Evolutionary conservation across 37 sponge, comb jelly and placozoan species (phyloP).

Genomic region (Theonella swinhoei): DNA sequence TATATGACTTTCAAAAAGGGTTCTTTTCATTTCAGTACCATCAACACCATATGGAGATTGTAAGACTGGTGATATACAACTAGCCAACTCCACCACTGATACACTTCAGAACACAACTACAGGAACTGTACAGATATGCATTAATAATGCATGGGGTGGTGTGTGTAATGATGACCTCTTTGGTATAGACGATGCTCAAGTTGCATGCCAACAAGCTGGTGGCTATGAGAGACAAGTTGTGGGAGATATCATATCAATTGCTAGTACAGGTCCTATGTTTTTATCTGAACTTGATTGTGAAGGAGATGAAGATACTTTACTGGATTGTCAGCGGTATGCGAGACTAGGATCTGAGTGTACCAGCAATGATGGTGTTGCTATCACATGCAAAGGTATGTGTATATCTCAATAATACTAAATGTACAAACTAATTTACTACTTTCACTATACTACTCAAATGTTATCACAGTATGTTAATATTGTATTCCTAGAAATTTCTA

Average conservation of each 20-base stretch:
- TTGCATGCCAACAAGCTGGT: background rate
- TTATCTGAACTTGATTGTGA: conserved; percentile 6
- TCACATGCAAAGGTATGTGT: conserved; percentile 35
- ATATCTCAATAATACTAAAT: background rate
- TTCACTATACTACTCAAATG: no score
- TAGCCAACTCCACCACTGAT: no score
- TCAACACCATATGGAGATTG: no score
- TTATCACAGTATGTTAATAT: no score
- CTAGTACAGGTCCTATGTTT: conserved; percentile 9
- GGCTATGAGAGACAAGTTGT: background rate
- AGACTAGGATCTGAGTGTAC: conserved; percentile 32
- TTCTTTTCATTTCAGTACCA: no score
- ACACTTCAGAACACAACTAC: no score
- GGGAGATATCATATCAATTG: conserved; percentile 2
- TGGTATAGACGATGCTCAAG: background rate
- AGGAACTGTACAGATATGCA: background rate
- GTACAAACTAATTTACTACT: no score
- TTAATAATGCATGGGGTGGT: background rate
- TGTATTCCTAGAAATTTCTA: no score
- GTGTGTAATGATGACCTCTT: background rate
- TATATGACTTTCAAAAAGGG: no score
- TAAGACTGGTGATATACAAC: no score
- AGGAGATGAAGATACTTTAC: conserved; percentile 21
- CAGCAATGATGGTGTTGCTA: conserved; percentile 65
- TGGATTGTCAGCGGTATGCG: conserved; percentile 7